Percentiles rank a stretch among this genome's conserved stretches.
Evolutionary conservation across 2,888 invertebrate genomes (phyloP).

Genomic region (Thecocarcelia acutangulata): DNA sequence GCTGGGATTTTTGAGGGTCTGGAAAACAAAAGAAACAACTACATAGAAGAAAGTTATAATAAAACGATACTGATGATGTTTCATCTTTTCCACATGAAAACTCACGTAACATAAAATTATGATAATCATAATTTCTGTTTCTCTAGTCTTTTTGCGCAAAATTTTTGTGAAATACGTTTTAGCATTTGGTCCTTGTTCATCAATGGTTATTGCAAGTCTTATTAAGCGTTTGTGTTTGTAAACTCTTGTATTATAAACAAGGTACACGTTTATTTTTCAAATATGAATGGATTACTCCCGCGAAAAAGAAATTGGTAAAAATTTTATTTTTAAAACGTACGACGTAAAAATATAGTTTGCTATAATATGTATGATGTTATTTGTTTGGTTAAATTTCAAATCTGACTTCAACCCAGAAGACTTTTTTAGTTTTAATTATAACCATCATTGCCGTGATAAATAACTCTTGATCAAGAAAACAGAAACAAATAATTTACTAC

Average conservation of each 20-base stretch:
- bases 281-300: conserved; percentile 16
- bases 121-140: conserved; percentile 79
- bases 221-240: conserved; percentile 11
- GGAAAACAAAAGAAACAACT: conserved; percentile 39
- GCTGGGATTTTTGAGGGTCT: conserved; percentile 28
- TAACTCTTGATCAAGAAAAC: too few relatives aligned
- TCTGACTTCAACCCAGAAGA: too few relatives aligned
- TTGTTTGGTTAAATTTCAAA: too few relatives aligned
- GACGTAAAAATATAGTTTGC: too few relatives aligned
- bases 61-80: conserved; percentile 70
- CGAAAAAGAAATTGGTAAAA: conserved; percentile 15
- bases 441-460: too few relatives aligned
- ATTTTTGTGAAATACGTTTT: conserved; percentile 15
- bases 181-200: background rate
- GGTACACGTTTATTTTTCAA: conserved; percentile 32
- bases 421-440: too few relatives aligned
- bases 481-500: too few relatives aligned
- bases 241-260: conserved; percentile 42
- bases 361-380: too few relatives aligned
- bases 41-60: conserved; percentile 43
- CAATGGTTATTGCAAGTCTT: conserved; percentile 47
- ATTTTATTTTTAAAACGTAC: too few relatives aligned
- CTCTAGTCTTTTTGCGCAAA: conserved; percentile 45
- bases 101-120: conserved; percentile 74
- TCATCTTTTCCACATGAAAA: conserved; percentile 72